Evolutionary conservation across 2,797 vertebrate genomes (phyloP), one percentile per base, ranked within the genome.

Genomic region (Lagodon rhomboides): DNA sequence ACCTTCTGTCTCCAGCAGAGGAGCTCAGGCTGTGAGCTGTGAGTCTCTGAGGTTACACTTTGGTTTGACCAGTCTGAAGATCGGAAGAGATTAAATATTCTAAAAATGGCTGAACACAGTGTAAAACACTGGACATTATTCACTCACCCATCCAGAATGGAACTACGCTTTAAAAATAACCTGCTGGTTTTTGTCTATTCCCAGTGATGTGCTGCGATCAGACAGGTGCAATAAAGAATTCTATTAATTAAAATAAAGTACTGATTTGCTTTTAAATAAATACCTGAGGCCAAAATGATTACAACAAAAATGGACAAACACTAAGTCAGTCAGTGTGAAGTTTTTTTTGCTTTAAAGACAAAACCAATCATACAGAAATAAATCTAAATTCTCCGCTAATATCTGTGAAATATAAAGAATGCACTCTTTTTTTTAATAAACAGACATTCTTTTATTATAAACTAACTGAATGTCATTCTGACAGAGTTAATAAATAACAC

Each of bases 1-100:
- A 73, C 73, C 82, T 73, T 44, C 68, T 73, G 85, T 68, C 75
- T 85, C 74, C 80, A 73, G 73, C 74, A 75, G 74, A 64, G 76
- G 60, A 80, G 69, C 82, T 68, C 72, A 38, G 65, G 17, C 58
- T 65, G 46, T 59, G 63, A 61, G 75, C 46, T 68, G 46, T 22
- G 7, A 53, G 59, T 66, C 69, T 62, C 78, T 79, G 70, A 75
- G 75, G 67, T 51, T 11, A 38, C 38, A 11, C 15, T 55, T 30
- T 0, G 22, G 64, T 86, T 23, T 63, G 78, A 80, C 62, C 73
- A 68, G 60, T 53, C 11, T 73, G 27, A 59, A 41, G 50, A 68
- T 38, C 7, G 64, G 63, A 46, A 18, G 22, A 58, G 51, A 51
- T 55, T 44, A 77, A 62, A 54, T 17, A 55, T 41, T 34, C n/a